Conservation (phyloP, 2,888 invertebrate genomes). For the Leptinotarsa peninsularis region DNA sequence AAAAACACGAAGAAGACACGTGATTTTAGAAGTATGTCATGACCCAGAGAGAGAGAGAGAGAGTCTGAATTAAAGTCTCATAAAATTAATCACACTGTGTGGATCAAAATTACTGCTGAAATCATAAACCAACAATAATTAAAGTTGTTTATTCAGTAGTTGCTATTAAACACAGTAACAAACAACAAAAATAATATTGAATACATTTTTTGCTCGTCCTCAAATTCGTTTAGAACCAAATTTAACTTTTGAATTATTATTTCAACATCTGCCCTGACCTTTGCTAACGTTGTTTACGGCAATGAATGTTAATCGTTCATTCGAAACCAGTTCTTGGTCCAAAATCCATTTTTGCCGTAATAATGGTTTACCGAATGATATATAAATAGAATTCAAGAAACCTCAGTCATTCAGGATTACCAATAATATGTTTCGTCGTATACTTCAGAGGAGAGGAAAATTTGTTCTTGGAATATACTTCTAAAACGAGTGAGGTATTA, state of each 20-base stretch:
- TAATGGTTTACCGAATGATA: background rate
- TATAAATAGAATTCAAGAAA: conserved; percentile 3
- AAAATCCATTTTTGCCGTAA: background rate
- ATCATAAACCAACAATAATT: background rate
- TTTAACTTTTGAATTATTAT: background rate
- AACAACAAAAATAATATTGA: no score
- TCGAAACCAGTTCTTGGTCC: conserved; percentile 6
- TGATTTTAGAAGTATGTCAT: conserved; percentile 9
- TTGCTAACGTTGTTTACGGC: background rate
- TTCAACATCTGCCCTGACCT: conserved; percentile 6
- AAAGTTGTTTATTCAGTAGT: no score
- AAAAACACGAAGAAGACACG: background rate
- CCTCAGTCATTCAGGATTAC: background rate
- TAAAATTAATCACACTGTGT: background rate
- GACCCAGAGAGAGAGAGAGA: background rate
- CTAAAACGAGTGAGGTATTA: no score
- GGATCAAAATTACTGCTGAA: background rate
- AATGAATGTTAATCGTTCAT: background rate
- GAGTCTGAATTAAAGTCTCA: background rate
- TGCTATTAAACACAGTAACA: no score
- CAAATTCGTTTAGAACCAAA: no score
- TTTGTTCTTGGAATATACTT: no score
- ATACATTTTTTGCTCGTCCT: no score
- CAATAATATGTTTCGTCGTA: no score
- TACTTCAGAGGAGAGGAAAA: no score